Evolutionary conservation across 1,140 invertebrate species (phyloP).

Genomic region (Lepidostoma basale): DNA sequence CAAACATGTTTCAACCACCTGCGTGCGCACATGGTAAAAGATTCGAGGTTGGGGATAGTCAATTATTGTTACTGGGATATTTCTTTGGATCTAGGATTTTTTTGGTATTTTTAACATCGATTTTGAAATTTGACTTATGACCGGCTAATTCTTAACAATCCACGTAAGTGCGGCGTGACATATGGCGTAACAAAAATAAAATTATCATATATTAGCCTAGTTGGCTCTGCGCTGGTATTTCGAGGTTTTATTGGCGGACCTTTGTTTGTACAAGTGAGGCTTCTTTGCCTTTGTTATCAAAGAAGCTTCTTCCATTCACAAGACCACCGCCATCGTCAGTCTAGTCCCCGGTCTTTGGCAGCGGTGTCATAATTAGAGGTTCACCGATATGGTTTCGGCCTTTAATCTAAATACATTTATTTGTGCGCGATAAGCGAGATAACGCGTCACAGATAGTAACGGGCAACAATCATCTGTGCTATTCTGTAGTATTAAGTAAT

Average conservation of each 20-base stretch:
- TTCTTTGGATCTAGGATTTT: no score
- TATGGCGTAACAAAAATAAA: no score
- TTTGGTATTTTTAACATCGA: no score
- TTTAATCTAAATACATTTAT: background rate
- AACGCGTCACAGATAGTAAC: slow-evolving; percentile 6
- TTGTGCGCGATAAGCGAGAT: slow-evolving; percentile 1
- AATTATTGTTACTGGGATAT: no score
- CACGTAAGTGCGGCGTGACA: no score
- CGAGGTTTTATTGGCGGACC: background rate
- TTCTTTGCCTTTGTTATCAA: slow-evolving; percentile 29
- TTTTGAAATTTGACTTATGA: no score
- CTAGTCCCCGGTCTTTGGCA: background rate
- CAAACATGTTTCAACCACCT: no score
- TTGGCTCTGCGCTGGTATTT: background rate
- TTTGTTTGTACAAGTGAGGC: background rate
- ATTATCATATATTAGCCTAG: background rate
- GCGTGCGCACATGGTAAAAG: no score
- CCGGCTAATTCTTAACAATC: no score
- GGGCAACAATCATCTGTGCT: slow-evolving; percentile 4
- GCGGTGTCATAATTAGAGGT: background rate
- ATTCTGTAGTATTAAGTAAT: background rate
- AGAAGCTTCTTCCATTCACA: slow-evolving; percentile 11
- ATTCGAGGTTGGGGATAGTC: no score
- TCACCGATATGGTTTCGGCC: background rate
- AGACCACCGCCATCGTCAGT: background rate